Base-by-base conservation (phyloP, 2,797 vertebrate genomes). In the Sebastes vulpes region DNA sequence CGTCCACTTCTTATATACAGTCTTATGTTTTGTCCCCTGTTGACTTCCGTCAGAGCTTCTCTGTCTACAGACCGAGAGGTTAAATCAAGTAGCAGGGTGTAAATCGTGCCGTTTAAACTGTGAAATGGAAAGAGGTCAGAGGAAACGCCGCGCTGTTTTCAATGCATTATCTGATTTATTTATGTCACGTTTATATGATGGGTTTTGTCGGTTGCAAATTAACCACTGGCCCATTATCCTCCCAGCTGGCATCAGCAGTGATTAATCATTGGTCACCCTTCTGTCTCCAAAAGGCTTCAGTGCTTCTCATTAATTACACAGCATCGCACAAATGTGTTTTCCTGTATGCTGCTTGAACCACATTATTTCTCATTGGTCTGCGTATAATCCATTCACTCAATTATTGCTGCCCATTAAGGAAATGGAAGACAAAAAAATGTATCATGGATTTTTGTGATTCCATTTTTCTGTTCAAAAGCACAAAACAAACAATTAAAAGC, bases 211-310 rank as follows among this genome's bases (percentile, higher is more conserved):
- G 65, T 65, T 85, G 35, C 25, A 75, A 67, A 85, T 88, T 21
- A 82, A 68, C 66, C 65, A 7, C 59, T 29, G 50, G 28, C 31
- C 72, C 25, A 38, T 69, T 91, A 77, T 81, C 58, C 42, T 16
- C 48, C 54, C 16, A 1, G 35, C 83, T 71, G 65, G 35, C 54
- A 52, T 73, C 61, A 5, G 42, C 60, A 23, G 67, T 58, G 65
- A 91, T 91, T 76, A 86, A 89, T 92, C 75, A 81, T 31, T 56
- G 68, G 84, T 95, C 28, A 82, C 83, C 80, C 84, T 68, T 72
- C 20, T 73, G 59, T 70, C 71, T 92, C 84, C 65, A 57, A 16
- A 73, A 85, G 63, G 65, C 71, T 69, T 82, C 66, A 31, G 54
- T 65, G 72, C 78, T 54, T 78, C 71, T 54, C 73, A 89, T 69